Evolutionary conservation across 2,113 vertebrate genomes (phyloP).

Genomic region (Brachyhypopomus gauderio): DNA sequence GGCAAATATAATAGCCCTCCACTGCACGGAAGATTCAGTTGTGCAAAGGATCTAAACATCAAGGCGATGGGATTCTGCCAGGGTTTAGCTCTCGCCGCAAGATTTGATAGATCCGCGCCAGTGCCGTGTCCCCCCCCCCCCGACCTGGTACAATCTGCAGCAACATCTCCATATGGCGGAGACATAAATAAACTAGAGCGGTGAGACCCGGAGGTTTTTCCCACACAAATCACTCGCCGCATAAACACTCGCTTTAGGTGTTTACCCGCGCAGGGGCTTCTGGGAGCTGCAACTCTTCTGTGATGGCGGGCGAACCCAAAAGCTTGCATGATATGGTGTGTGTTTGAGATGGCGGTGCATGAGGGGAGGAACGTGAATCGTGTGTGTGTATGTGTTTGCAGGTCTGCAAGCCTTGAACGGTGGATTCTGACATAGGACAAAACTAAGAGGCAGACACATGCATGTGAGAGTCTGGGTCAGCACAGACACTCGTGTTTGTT

Average conservation of each 20-base stretch:
- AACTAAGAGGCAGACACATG: too few species aligned
- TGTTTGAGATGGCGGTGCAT: background rate
- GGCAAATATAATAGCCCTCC: background rate
- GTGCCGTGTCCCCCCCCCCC: slow-evolving; percentile 10
- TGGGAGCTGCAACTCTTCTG: slow-evolving; percentile 17
- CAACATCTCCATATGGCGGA: slow-evolving; percentile 43
- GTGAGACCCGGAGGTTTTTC: slow-evolving; percentile 39
- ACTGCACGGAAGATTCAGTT: background rate
- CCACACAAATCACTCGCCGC: slow-evolving; percentile 56
- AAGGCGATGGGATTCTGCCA: background rate
- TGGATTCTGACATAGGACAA: too few species aligned
- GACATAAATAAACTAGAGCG: slow-evolving; percentile 51
- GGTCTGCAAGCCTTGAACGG: too few species aligned
- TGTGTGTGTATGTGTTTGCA: slow-evolving; percentile 22
- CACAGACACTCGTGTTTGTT: too few species aligned
- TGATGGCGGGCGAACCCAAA: background rate
- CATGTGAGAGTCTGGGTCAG: too few species aligned
- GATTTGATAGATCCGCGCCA: slow-evolving; percentile 28
- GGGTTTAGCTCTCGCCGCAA: background rate
- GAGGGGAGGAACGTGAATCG: slow-evolving; percentile 11
- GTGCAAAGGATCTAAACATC: background rate
- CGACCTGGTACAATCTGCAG: slow-evolving; percentile 31
- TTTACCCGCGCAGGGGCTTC: slow-evolving; percentile 20
- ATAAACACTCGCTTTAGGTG: slow-evolving; percentile 46
- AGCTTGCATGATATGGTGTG: background rate